phyloP scores from a whole-genome alignment of 2,113 vertebrate species.

The Dissostichus mawsoni region DNA sequence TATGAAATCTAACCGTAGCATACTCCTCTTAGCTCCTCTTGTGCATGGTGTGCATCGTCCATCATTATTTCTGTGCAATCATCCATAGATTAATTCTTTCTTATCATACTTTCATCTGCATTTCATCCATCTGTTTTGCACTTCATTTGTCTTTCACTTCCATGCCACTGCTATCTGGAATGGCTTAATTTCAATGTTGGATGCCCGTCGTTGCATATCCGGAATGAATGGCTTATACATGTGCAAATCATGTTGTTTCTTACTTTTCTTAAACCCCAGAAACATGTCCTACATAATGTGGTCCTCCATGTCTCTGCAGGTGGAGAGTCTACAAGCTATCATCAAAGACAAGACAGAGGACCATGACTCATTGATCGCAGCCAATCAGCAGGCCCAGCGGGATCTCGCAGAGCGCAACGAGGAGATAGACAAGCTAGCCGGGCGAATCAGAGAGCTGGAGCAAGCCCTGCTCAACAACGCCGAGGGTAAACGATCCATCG shows the following conservation, averaged over 20 bases:
- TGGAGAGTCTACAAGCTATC: slow-evolving; percentile 89
- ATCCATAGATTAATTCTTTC: slow-evolving; percentile 14
- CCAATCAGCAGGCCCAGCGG: slow-evolving; percentile 87
- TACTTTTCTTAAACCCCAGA: not conserved
- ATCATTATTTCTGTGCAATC: slow-evolving; percentile 27
- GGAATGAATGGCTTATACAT: slow-evolving; percentile 66
- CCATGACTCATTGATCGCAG: slow-evolving; percentile 83
- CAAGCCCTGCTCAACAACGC: slow-evolving; percentile 76
- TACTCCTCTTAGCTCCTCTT: slow-evolving; percentile 38
- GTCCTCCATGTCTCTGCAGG: slow-evolving; percentile 72
- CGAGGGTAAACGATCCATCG: slow-evolving; percentile 70
- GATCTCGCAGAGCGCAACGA: slow-evolving; percentile 87
- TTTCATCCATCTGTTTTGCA: slow-evolving; percentile 32
- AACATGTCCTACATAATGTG: not conserved
- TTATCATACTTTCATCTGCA: slow-evolving; percentile 5
- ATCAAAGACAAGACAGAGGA: slow-evolving; percentile 89
- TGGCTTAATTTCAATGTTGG: slow-evolving; percentile 44
- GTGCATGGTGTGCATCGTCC: slow-evolving; percentile 57
- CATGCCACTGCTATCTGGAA: slow-evolving; percentile 39
- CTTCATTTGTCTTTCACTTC: slow-evolving; percentile 28
- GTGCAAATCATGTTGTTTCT: slow-evolving; percentile 21
- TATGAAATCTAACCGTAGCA: slow-evolving; percentile 79
- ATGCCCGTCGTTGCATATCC: slow-evolving; percentile 44
- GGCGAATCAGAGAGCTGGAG: slow-evolving; percentile 86
- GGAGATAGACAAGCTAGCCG: slow-evolving; percentile 88